Conservation (phyloP, 2,888 invertebrate genomes). For the Drosophila limbata region DNA sequence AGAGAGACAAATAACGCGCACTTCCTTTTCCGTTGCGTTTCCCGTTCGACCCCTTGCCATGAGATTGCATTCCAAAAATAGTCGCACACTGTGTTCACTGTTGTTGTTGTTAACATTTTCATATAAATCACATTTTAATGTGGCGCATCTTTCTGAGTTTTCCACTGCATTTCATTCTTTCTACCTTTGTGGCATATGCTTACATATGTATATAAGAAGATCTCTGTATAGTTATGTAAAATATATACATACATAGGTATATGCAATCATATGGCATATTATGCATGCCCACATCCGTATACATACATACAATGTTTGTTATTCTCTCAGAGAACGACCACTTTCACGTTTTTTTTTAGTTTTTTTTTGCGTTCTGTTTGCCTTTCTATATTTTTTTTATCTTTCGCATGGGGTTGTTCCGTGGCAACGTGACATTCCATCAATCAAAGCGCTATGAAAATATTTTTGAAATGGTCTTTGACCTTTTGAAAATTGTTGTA, state of each 20-base stretch:
- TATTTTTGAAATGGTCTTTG: conserved; percentile 16
- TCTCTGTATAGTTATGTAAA: conserved; percentile 45
- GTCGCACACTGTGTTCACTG: conserved; percentile 40
- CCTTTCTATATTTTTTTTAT: conserved; percentile 30
- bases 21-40: conserved; percentile 62
- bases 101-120: conserved; percentile 41
- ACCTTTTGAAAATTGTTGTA: conserved; percentile 20
- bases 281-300: conserved; percentile 12
- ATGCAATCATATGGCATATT: conserved; percentile 31
- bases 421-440: conserved; percentile 26
- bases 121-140: conserved; percentile 74
- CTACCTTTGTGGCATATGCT: conserved; percentile 14
- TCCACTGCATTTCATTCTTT: conserved; percentile 24
- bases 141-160: conserved; percentile 53
- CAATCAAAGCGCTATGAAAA: conserved; percentile 26
- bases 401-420: conserved; percentile 20
- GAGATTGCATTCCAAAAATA: conserved; percentile 62
- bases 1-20: conserved; percentile 63
- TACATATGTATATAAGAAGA: conserved; percentile 12
- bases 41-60: conserved; percentile 18
- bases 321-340: neutral
- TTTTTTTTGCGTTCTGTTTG: conserved; percentile 29
- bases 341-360: conserved; percentile 10
- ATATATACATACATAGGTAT: conserved; percentile 6
- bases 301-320: neutral